Conservation (phyloP, 1,140 invertebrate species). For the Pseudoatta argentina region DNA sequence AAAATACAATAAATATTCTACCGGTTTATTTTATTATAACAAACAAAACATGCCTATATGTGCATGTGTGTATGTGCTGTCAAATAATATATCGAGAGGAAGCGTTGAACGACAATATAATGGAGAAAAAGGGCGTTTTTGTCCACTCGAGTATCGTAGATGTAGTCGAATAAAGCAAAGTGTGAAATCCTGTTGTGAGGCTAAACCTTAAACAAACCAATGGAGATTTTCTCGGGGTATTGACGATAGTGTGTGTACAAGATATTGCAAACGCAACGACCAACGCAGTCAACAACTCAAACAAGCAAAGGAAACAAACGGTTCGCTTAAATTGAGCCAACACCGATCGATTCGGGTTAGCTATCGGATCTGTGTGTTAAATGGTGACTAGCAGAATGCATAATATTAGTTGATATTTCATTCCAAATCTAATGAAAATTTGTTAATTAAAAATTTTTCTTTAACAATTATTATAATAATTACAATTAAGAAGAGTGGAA, state of each 20-base stretch:
- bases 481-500: not conserved
- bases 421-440: not conserved
- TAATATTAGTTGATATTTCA: not conserved
- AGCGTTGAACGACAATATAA: slow-evolving; percentile 5
- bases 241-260: slow-evolving; percentile 59
- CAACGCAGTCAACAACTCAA: slow-evolving; percentile 61
- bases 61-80: not conserved
- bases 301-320: slow-evolving; percentile 71
- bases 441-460: not conserved
- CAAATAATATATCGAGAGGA: not conserved
- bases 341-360: slow-evolving; percentile 58
- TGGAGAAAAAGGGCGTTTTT: slow-evolving; percentile 47
- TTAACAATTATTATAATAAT: not conserved
- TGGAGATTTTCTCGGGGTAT: slow-evolving; percentile 60
- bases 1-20: slow-evolving; percentile 11
- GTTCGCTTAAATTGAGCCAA: slow-evolving; percentile 70
- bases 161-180: slow-evolving; percentile 52
- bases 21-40: slow-evolving; percentile 3
- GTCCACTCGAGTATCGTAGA: not conserved
- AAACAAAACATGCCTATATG: not conserved
- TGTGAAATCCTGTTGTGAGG: slow-evolving; percentile 56
- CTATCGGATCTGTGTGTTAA: slow-evolving; percentile 65
- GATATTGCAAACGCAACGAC: slow-evolving; percentile 55
- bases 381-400: slow-evolving; percentile 27
- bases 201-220: slow-evolving; percentile 61